Evolutionary conservation across 64 coral and sea anemone genomes (phyloP), one percentile per base, ranked within the genome.

Genomic region (Pachyseris speciosa): DNA sequence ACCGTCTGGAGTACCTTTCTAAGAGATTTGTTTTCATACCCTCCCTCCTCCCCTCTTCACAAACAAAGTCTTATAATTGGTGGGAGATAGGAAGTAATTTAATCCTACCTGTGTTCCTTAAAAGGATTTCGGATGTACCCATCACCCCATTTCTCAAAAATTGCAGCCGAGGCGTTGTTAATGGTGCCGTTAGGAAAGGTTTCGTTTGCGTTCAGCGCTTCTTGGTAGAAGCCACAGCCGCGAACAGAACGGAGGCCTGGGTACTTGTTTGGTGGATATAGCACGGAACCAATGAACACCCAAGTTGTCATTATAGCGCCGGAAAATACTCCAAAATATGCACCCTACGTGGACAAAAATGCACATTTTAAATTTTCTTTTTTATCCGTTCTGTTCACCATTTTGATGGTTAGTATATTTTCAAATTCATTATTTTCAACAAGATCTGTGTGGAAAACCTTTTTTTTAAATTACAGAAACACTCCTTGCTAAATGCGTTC

Each of bases 241-340:
- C 64, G 67, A 24, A 92, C 83, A 0, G 94, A 96, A 10, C 91
- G 74, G 8, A 78, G 86, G 28, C 94, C 94, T 52, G 77, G 89
- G 84, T 92, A 87, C 71, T 92, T 96, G 31, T 96, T 87, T 9
- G 94, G 94, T 20, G 94, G 94, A 79, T 88, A 89, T 40, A 96
- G 10, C 36, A 86, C 80, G 16, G 94, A 75, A 0, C 94, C 94
- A 6, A 96, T 24, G 75, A 96, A 96, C 3, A 96, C 94, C 94
- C 94, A 96, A 12, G 59, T 66, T 2, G 94, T 96, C 7, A 96
- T 15, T 9, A 67, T 75, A 74, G 89, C 90, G 26, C 84, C 89
- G 44, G 64, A 85, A 37, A 96, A 96, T 7, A 96, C 67, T 8
- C 94, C 94, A 63, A 81, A 90, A 64, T 96, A 96, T n/a, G 94